Evolutionary conservation across 2,888 invertebrate species (phyloP), one percentile per base, ranked within the genome.

Genomic region (Drosophila anceps): DNA sequence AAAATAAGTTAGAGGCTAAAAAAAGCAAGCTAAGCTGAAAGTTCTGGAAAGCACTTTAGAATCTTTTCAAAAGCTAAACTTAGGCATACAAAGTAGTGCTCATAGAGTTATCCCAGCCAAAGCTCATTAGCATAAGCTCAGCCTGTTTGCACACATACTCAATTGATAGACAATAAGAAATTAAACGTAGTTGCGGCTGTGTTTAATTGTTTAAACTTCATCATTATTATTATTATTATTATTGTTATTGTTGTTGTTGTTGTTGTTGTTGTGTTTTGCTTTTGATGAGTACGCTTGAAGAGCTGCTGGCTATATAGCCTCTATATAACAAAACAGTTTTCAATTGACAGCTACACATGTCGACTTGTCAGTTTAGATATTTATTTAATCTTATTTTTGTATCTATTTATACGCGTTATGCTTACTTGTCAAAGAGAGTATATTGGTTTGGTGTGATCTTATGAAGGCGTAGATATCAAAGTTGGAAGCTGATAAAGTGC

Each of bases 321-420:
- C 29, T 27, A 24, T 51, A 35, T 50, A 69, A 63, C 61, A 63
- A 31, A 50, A 41, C 62, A 71, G 63, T 55, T 67, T 50, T 6
- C 10, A 68, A 50, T 54, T 76, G 76, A 76, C 76, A 76, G 77
- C 46, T 77, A 77, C 77, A 69, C 68, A 73, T 59, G 73, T 67
- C 65, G 54, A 65, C 46, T 24, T 67, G 67, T 73, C 69, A 77
- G 59, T 50, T 64, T 58, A 46, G 59, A 57, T 57, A 29, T 33
- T 31, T 43, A 57, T 57, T 57, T 44, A 57, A 43, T 37, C 57
- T 57, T 41, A 31, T 48, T 15, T 44, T 6, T 15, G 0, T 48
- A 29, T n/a, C n/a, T 29, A n/a, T 48, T 31, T 29, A 48, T 31
- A 24, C 5, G 5, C 2, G n/a, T n/a, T 46, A 5, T 15, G 24